Evolutionary conservation across 2,113 vertebrate species (phyloP).

Genomic region (Marcusenius ussheri): DNA sequence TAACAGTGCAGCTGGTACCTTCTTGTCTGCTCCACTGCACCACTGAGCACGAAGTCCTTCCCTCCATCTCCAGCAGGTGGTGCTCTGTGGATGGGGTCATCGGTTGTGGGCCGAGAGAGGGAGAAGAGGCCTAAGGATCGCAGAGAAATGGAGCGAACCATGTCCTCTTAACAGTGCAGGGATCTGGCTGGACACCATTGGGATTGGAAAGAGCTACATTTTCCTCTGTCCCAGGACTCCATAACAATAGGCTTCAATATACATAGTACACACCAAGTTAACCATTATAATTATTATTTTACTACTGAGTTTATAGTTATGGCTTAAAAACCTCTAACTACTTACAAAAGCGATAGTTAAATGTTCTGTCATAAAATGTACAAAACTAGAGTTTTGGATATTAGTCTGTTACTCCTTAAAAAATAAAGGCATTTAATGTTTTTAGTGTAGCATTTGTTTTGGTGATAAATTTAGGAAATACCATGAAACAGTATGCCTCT

Average conservation of each 20-base stretch:
- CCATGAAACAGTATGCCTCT: neutral
- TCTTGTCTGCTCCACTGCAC: neutral
- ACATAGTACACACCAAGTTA: neutral
- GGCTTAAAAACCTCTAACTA: neutral
- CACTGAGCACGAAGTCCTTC: neutral
- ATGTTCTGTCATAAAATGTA: neutral
- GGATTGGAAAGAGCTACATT: neutral
- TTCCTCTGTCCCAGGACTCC: neutral
- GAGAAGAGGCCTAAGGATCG: conserved; percentile 30
- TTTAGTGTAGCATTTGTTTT: neutral
- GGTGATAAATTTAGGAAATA: neutral
- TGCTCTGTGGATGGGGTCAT: conserved; percentile 34
- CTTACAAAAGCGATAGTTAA: neutral
- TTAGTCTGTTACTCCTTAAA: neutral
- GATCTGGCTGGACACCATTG: neutral
- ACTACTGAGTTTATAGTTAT: neutral
- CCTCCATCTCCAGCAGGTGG: conserved; percentile 29
- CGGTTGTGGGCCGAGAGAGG: conserved; percentile 20
- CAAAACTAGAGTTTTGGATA: neutral
- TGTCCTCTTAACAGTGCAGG: conserved; percentile 42
- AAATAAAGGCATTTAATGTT: neutral
- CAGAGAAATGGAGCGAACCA: conserved; percentile 40
- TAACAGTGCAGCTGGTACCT: neutral
- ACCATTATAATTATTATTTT: neutral
- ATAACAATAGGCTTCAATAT: neutral